phyloP scores from a whole-genome alignment of 2,797 vertebrate species.

The Chrysocyon brachyurus region DNA sequence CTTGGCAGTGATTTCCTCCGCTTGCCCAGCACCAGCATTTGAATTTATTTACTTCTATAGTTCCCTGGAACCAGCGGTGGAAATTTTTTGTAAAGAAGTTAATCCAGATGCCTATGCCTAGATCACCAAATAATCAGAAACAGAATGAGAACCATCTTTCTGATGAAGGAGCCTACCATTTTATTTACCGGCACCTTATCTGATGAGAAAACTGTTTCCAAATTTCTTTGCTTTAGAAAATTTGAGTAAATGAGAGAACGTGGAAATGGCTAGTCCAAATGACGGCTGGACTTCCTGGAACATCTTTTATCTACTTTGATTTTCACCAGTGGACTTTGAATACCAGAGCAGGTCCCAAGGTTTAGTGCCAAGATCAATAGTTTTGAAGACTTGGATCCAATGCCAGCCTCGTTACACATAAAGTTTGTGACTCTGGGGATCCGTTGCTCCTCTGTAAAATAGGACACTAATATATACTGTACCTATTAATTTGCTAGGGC shows the following conservation, averaged over 20 bases:
- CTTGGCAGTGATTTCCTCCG: background rate
- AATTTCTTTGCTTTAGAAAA: background rate
- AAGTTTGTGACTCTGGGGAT: background rate
- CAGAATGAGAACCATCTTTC: background rate
- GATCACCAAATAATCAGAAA: constrained; percentile 11
- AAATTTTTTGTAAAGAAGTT: background rate
- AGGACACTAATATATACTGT: background rate
- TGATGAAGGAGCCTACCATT: background rate
- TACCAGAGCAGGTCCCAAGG: background rate
- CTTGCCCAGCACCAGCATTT: background rate
- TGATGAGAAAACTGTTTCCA: background rate
- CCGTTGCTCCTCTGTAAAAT: background rate
- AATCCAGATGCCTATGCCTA: background rate
- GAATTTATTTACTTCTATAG: background rate
- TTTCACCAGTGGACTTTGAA: background rate
- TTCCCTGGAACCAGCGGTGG: background rate
- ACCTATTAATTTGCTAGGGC: background rate
- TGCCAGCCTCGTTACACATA: background rate
- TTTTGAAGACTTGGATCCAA: background rate
- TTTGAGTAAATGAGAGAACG: background rate
- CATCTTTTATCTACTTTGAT: background rate
- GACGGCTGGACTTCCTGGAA: background rate
- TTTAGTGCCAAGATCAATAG: background rate
- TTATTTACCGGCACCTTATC: background rate
- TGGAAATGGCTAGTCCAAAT: background rate